Evolutionary conservation across 2,113 vertebrate genomes (phyloP).

Genomic region (Platichthys flesus): DNA sequence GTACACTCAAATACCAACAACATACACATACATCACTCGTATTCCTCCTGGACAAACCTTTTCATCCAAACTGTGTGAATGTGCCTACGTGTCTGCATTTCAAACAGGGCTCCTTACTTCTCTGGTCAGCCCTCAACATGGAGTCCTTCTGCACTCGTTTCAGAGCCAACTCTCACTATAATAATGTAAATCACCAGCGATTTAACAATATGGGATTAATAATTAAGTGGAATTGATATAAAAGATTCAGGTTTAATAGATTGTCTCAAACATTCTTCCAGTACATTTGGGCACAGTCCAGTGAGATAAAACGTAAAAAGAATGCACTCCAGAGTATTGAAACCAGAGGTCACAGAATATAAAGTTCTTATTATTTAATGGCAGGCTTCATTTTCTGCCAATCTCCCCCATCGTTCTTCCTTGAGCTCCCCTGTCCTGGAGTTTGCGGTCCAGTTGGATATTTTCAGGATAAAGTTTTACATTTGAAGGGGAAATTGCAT

Average conservation of each 20-base stretch:
- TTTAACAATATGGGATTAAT: conserved; percentile 15
- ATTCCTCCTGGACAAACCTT: conserved; percentile 2
- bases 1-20: conserved; percentile 18
- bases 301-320: conserved; percentile 51
- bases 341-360: conserved; percentile 66
- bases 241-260: conserved; percentile 1
- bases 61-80: background rate
- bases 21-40: background rate
- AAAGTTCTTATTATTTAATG: conserved; percentile 75
- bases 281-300: conserved; percentile 31
- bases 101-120: background rate
- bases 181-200: conserved; percentile 20
- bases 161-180: conserved; percentile 8
- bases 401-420: conserved; percentile 18
- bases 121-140: background rate
- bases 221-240: conserved; percentile 2
- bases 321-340: conserved; percentile 61
- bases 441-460: conserved; percentile 67
- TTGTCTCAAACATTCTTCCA: conserved; percentile 17
- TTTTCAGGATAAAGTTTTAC: conserved; percentile 76
- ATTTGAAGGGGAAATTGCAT: conserved; percentile 79
- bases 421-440: conserved; percentile 46
- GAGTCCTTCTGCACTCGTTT: background rate
- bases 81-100: conserved; percentile 2
- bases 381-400: conserved; percentile 53